Percentiles rank a stretch among this genome's conserved stretches.
Conservation (phyloP, 2,888 invertebrate genomes). For the Acronicta aceris region DNA sequence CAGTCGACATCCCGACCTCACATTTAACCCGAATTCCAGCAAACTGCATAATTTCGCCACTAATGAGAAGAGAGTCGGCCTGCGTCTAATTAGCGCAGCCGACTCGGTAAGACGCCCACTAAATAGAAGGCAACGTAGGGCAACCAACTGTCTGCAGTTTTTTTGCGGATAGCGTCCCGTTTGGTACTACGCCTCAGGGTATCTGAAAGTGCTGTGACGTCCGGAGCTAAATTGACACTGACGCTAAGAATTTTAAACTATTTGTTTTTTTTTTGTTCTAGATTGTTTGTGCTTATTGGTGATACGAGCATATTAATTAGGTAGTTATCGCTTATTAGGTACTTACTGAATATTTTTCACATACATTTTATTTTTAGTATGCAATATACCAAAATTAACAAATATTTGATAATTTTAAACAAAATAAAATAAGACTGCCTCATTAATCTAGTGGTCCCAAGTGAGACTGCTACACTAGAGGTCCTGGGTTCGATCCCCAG, state of each 20-base stretch:
- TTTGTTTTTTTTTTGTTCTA: conserved; percentile 1
- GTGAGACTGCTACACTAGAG: too few relatives aligned
- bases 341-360: too few relatives aligned
- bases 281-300: too few relatives aligned
- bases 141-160: conserved; percentile 44
- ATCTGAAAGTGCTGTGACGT: conserved; percentile 7
- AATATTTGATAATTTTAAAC: too few relatives aligned
- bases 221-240: conserved; percentile 12
- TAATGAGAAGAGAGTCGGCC: conserved; percentile 86
- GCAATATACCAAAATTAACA: too few relatives aligned
- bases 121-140: conserved; percentile 69
- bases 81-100: conserved; percentile 86
- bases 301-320: too few relatives aligned
- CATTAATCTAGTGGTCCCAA: too few relatives aligned
- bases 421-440: too few relatives aligned
- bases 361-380: too few relatives aligned
- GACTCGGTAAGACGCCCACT: conserved; percentile 85
- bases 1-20: conserved; percentile 76
- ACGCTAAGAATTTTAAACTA: background rate
- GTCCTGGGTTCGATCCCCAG: too few relatives aligned
- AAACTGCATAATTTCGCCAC: conserved; percentile 88
- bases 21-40: conserved; percentile 86
- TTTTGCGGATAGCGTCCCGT: conserved; percentile 33
- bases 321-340: too few relatives aligned
- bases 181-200: conserved; percentile 18